A percentile compares a stretch with the other conserved stretches of the same genome.
Evolutionary conservation across 2,888 invertebrate genomes (phyloP).

Genomic region (Cerastis rubricosa): DNA sequence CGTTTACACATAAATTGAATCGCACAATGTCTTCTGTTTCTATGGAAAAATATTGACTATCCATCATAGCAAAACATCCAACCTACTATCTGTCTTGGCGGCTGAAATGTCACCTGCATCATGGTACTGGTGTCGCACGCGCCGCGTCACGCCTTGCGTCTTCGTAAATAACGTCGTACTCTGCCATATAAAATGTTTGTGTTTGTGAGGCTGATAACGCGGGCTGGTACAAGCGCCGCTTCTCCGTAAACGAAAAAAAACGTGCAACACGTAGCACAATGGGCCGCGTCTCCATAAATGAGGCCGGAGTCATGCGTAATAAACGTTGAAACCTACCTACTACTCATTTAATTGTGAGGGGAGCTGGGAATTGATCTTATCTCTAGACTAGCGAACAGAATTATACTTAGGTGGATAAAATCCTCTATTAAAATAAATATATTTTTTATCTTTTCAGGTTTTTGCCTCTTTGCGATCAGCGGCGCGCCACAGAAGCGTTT

Average conservation of each 20-base stretch:
- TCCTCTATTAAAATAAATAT: not conserved
- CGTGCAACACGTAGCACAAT: too few relatives aligned
- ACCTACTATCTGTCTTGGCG: too few relatives aligned
- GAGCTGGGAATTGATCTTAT: not conserved
- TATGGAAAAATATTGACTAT: too few relatives aligned
- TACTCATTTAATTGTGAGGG: not conserved
- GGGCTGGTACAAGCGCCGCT: too few relatives aligned
- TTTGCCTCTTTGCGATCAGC: slow-evolving; percentile 89
- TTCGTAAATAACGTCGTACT: not conserved
- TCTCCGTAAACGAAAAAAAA: too few relatives aligned
- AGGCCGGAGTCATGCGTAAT: not conserved
- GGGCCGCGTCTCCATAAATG: not conserved
- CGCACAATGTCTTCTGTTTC: too few relatives aligned
- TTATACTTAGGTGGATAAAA: not conserved
- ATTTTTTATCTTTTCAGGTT: slow-evolving; percentile 67
- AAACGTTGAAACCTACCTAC: not conserved
- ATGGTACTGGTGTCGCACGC: too few relatives aligned
- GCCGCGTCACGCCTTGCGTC: too few relatives aligned
- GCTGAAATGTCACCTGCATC: too few relatives aligned
- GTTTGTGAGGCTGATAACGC: too few relatives aligned
- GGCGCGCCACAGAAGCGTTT: slow-evolving; percentile 85
- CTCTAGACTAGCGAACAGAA: not conserved
- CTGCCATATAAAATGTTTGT: not conserved
- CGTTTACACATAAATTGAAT: too few relatives aligned
- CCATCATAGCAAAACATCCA: too few relatives aligned